Evolutionary conservation across 2,797 vertebrate genomes (phyloP), one percentile per base, ranked within the genome.

Genomic region (Hydrophis major): DNA sequence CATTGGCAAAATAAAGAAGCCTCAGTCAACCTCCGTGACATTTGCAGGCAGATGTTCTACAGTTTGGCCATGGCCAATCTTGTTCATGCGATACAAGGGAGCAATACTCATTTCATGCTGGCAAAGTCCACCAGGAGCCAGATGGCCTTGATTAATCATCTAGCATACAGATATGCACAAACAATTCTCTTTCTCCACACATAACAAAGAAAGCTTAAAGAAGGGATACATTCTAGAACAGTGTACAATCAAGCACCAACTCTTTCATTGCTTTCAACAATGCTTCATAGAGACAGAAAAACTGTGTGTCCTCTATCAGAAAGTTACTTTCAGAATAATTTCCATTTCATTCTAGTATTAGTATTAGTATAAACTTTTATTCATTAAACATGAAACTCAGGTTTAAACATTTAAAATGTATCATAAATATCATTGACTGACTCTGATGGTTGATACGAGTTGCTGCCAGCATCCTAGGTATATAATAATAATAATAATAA

Each of bases 71-170:
- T 91, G 78, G 32, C 13, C 60, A 87, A 32, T 69, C 42, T 20
- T 47, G 89, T 2, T 14, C 47, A 14, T 93, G 87, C 74, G 61
- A n/a, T 61, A 57, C 5, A 59, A 89, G 92, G 86, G 61, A 89
- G 27, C 4, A 92, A 14, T 86, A 0, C 2, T 5, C 89, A 60
- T 18, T 66, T 8, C 18, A 6, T 86, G 0, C 93, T 87, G 95
- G 95, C 90, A 0, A 3, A 50, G 61, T 61, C 89, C 89, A 20
- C 0, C 20, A 3, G 12, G 4, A 20, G 14, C 69, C 94, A 93
- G 93, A 28, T 94, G 96, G 93, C 32, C 53, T 0, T 91, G 86
- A 91, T 92, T 91, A 92, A 94, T 92, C 78, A 93, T 91, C 47
- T n/a, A 37, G 2, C 16, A 4, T 2, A 0, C 91, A 91, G 94